A percentile compares a stretch with the other conserved stretches of the same genome.
Conservation (phyloP, 1,140 invertebrate species). For the Bombus sibiricus region DNA sequence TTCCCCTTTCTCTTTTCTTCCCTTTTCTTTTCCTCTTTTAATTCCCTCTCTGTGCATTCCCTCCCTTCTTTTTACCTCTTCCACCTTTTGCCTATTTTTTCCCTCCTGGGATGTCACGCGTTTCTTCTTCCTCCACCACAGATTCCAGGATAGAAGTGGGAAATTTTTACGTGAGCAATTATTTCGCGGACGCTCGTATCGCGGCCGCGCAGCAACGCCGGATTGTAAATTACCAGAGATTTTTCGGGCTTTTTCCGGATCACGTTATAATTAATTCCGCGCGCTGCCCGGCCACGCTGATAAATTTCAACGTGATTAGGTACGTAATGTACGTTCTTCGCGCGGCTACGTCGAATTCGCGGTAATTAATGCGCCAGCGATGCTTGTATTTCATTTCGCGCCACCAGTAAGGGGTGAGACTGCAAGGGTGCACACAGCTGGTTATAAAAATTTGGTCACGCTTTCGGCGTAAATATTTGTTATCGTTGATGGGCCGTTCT, state of each 20-base stretch:
- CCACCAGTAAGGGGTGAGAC: neutral
- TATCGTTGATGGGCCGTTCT: neutral
- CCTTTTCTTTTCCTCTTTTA: neutral
- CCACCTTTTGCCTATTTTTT: neutral
- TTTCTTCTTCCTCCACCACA: neutral
- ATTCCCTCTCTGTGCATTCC: neutral
- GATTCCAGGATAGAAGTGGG: neutral
- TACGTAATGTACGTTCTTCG: neutral
- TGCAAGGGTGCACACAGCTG: neutral
- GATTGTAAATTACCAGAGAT: conserved; percentile 32
- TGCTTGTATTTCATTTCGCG: neutral
- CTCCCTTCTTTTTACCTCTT: neutral
- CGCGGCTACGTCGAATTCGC: conserved; percentile 2
- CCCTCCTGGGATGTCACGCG: neutral
- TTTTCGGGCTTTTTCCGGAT: conserved; percentile 13
- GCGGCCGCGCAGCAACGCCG: conserved; percentile 7
- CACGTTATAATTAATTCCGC: conserved; percentile 25
- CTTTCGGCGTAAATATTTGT: conserved; percentile 23
- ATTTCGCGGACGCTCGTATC: conserved; percentile 24
- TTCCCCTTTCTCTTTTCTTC: neutral
- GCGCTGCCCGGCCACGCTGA: neutral
- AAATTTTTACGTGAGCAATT: conserved; percentile 37
- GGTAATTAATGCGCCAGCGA: conserved; percentile 15
- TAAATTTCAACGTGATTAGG: conserved; percentile 27
- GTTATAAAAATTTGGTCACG: conserved; percentile 10